These are phyloP conservation scores for Nicator chloris DNA, from an alignment of 2,113 vertebrate species.

Conservation along the genomic window DNA sequence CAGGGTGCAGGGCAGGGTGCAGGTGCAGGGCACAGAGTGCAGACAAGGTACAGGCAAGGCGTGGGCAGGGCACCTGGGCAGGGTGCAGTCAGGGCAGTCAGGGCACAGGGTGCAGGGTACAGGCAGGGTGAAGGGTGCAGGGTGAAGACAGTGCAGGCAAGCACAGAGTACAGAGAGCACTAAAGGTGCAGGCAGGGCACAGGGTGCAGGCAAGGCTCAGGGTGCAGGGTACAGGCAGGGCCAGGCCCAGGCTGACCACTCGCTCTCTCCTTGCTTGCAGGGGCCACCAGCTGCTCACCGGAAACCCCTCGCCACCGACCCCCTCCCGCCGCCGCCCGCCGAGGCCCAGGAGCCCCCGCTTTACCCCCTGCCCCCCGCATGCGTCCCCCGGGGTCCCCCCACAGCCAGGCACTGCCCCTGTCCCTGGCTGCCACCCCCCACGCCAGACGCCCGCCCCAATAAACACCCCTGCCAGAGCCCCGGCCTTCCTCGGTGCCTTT, in stretches of 20 bases:
- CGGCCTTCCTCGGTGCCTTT: neutral
- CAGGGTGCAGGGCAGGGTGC: neutral
- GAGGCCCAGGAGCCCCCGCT: neutral
- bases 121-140: neutral
- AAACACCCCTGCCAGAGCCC: neutral
- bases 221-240: neutral
- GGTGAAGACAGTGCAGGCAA: too few species aligned
- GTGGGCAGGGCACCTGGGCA: too few species aligned
- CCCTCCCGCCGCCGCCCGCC: neutral
- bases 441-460: neutral
- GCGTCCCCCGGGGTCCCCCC: neutral
- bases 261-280: slow-evolving; percentile 7
- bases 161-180: too few species aligned
- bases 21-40: neutral
- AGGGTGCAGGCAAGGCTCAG: neutral
- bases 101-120: neutral
- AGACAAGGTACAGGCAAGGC: too few species aligned
- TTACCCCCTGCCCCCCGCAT: neutral
- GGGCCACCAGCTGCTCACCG: neutral
- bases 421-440: neutral
- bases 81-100: neutral
- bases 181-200: neutral
- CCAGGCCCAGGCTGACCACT: neutral
- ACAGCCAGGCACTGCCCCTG: neutral
- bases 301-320: neutral